Evolutionary conservation across 2,797 vertebrate genomes (phyloP).

Genomic region (Sebastes taczanowskii): DNA sequence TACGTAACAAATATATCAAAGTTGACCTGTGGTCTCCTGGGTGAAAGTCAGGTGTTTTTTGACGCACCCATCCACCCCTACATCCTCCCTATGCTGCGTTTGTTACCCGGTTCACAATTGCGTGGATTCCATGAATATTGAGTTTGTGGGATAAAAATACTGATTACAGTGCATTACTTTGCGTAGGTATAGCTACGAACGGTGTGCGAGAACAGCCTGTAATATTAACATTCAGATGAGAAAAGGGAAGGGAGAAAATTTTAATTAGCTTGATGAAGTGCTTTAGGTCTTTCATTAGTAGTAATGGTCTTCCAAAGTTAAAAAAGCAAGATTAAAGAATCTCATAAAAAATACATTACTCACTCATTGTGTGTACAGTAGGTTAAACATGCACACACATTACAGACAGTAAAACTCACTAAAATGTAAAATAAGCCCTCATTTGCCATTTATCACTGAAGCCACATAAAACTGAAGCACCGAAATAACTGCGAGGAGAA

Average conservation of each 20-base stretch:
- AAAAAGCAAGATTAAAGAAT: background rate
- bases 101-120: too few relatives aligned
- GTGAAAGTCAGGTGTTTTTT: too few relatives aligned
- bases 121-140: too few relatives aligned
- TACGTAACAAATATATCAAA: too few relatives aligned
- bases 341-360: background rate
- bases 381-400: background rate
- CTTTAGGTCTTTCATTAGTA: background rate
- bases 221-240: background rate
- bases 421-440: constrained; percentile 11
- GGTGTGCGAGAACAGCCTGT: too few relatives aligned
- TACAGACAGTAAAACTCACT: constrained; percentile 3
- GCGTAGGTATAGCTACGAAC: too few relatives aligned
- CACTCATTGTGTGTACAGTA: background rate
- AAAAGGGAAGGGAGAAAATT: background rate
- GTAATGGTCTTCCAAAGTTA: background rate
- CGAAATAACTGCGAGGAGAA: constrained; percentile 17
- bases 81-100: too few relatives aligned
- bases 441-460: constrained; percentile 22
- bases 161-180: too few relatives aligned
- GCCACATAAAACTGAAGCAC: constrained; percentile 18
- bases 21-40: too few relatives aligned
- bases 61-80: too few relatives aligned
- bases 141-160: too few relatives aligned
- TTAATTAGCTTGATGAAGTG: background rate